Evolutionary conservation across 2,888 invertebrate genomes (phyloP), one percentile per base, ranked within the genome.

Genomic region (Druceiella hillmani): DNA sequence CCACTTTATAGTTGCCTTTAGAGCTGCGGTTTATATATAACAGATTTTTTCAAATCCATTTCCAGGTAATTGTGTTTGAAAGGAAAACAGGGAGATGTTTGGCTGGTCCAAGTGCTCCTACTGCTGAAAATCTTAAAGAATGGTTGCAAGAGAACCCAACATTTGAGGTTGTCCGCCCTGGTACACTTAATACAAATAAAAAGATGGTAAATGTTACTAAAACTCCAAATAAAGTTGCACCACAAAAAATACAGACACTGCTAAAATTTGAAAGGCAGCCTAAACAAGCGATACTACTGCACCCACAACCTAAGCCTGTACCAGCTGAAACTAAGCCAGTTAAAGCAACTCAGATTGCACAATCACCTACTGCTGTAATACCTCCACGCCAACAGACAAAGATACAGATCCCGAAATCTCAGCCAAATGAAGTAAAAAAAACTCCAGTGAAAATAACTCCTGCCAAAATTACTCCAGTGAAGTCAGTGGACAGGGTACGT

Each of bases 91-190:
- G 91, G 3, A 81, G 80, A 50, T 62, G 79, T 54, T 62, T 85
- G 47, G 76, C 79, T 40, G 92, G 90, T 6, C 75, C 77, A n/a
- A 82, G 80, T 56, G 92, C 92, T 24, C 94, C 94, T 1, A 84
- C 83, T 5, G 81, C 84, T 20, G 76, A 79, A 13, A 86, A 84
- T 55, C 69, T 94, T 20, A 83, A 84, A 52, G 72, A 79, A 14
- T 94, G 91, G 91, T 67, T 94, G 6, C 81, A 84, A 56, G 82
- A 83, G 49, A 86, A 94, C 70, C 92, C 91, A 2, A 85, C 87
- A 0, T 93, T 81, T 61, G 89, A 92, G 70, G 87, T 91, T 1
- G 79, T 91, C 3, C 75, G 79, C 43, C 79, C 82, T 0, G 78
- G 76, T n/a, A 72, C 74, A 17, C 52, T 66, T 1, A 71, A 69